Conservation (phyloP, 1,140 invertebrate species). For the Asbolus verrucosus region DNA sequence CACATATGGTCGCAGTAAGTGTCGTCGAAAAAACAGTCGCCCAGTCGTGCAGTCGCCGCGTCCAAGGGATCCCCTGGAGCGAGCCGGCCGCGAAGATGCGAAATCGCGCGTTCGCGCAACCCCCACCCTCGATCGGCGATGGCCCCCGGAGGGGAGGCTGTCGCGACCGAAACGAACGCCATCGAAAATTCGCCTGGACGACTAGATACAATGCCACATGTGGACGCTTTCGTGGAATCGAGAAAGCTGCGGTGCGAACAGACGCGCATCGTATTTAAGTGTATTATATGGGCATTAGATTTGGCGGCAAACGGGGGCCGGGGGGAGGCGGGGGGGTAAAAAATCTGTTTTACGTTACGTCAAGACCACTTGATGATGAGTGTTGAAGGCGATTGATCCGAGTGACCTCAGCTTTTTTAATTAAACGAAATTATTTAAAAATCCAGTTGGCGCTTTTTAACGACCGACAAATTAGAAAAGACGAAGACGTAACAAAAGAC, state of each 20-base stretch:
- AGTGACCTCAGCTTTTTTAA: background rate
- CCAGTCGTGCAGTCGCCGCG: slow-evolving; percentile 42
- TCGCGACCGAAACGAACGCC: background rate
- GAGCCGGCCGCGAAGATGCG: background rate
- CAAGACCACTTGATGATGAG: background rate
- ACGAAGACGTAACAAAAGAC: too few species aligned
- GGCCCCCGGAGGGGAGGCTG: background rate
- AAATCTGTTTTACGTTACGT: background rate
- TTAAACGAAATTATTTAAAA: too few species aligned
- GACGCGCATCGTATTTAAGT: slow-evolving; percentile 10
- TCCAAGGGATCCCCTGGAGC: slow-evolving; percentile 26
- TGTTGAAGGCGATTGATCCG: background rate
- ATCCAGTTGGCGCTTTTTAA: too few species aligned
- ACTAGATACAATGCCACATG: slow-evolving; percentile 10
- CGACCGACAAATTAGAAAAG: too few species aligned
- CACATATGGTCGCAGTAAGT: slow-evolving; percentile 55
- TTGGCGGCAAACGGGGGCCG: background rate
- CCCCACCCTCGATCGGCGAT: background rate
- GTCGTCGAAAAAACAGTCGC: slow-evolving; percentile 42
- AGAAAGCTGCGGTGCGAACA: slow-evolving; percentile 9
- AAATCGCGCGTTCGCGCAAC: background rate
- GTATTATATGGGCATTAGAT: slow-evolving; percentile 10
- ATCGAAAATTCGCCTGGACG: background rate
- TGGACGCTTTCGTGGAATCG: slow-evolving; percentile 9
- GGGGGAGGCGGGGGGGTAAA: background rate